Base-by-base conservation (phyloP, 2,797 vertebrate genomes). In the Holocentrus rufus region DNA sequence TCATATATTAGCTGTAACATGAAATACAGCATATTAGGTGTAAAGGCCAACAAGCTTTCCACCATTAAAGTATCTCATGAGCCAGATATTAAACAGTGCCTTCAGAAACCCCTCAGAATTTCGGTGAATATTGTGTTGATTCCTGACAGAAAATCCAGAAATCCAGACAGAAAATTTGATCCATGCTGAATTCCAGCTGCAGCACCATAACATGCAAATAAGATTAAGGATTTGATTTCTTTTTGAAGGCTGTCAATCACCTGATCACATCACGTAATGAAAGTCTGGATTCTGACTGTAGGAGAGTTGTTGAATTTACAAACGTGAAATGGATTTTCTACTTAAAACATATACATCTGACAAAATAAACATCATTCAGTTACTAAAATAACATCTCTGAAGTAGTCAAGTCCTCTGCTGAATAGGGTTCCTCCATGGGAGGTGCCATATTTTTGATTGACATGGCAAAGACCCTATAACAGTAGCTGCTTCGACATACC, bases 401-500 rank as follows among this genome's bases (percentile, higher is more conserved):
- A 76, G 75, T 64, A 74, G 75, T 64, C 8, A 55, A 79, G 34
- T 60, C n/a, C n/a, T 50, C 14, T 52, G 36, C 17, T 63, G 7
- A 76, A 57, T 60, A 39, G 4, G 39, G 14, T 71, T 77, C 79
- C 81, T 90, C 83, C 82, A 86, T 66, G 54, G 85, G 84, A 86
- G 87, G 68, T 11, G 58, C 58, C 66, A 25, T 25, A 70, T 65
- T 78, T 34, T 61, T 67, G 57, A 70, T 42, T 54, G 53, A 67
- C 65, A 57, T 36, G 72, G 64, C 42, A 75, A 67, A 69, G 15
- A 58, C 67, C 17, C 13, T 23, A 54, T 49, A 62, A 68, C 42
- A 27, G 58, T 60, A 36, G 31, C 31, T 22, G 44, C 15, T 30
- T 59, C 18, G 67, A 68, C 22, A 69, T 58, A 62, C 42, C 68